Conservation (phyloP, 2,888 invertebrate genomes). For the Ophion slaviceki region DNA sequence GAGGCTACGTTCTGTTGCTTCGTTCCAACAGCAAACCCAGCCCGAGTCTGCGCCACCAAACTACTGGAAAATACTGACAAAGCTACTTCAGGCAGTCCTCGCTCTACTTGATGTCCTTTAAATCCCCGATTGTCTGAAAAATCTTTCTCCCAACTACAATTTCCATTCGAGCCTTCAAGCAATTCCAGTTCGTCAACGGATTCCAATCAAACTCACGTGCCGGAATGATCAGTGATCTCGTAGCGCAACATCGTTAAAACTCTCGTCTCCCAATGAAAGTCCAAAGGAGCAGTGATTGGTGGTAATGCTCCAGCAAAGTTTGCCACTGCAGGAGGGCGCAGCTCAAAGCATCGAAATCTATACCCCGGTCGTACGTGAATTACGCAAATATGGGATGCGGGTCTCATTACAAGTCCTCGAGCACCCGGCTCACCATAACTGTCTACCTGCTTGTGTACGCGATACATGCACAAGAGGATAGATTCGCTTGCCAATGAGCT, state of each 20-base stretch:
- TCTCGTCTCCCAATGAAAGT: neutral
- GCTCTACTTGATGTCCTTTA: too few relatives aligned
- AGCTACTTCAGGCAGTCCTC: too few relatives aligned
- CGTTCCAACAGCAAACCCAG: too few relatives aligned
- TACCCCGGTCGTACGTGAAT: neutral
- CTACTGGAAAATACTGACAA: too few relatives aligned
- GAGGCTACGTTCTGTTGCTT: too few relatives aligned
- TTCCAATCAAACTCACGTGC: neutral
- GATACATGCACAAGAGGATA: neutral
- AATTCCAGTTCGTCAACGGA: too few relatives aligned
- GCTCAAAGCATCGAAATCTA: neutral
- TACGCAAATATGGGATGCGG: conserved; percentile 2
- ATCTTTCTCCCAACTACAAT: too few relatives aligned
- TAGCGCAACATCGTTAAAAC: too few relatives aligned
- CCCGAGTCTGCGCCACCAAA: too few relatives aligned
- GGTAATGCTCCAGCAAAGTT: neutral
- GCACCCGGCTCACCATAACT: neutral
- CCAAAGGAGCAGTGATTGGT: neutral
- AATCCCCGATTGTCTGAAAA: too few relatives aligned
- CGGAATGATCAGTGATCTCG: conserved; percentile 1
- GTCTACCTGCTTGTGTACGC: conserved; percentile 1
- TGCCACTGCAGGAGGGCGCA: neutral
- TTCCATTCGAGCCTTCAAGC: too few relatives aligned
- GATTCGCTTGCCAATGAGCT: conserved; percentile 53
- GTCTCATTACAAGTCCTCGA: neutral